These are phyloP conservation scores for Unio delphinus DNA, from an alignment of 2,888 invertebrate species.

Conservation along the genomic window DNA sequence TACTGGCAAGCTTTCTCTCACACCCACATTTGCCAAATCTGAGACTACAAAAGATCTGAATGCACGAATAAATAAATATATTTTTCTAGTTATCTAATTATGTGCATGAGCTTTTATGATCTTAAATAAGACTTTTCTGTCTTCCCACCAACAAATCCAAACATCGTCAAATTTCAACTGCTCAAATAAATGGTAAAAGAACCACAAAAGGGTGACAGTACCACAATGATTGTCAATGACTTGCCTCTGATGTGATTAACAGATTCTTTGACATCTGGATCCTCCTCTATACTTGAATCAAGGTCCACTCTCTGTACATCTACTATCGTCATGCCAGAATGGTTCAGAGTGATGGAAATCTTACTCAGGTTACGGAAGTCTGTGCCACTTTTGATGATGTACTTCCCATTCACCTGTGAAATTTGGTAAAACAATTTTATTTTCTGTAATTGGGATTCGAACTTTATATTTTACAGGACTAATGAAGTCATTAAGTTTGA, in stretches of 20 bases:
- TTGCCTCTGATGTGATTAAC: constrained; percentile 82
- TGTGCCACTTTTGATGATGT: constrained; percentile 90
- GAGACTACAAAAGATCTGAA: too few species aligned
- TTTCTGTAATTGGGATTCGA: not conserved
- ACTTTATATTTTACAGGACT: too few species aligned
- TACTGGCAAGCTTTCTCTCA: too few species aligned
- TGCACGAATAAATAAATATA: too few species aligned
- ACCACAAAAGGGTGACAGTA: not conserved
- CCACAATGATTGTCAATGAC: constrained; percentile 1
- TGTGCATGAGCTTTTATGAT: too few species aligned
- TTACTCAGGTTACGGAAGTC: constrained; percentile 92
- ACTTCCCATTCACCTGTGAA: constrained; percentile 82
- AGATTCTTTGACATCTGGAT: constrained; percentile 80
- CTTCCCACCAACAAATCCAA: not conserved
- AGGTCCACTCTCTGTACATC: constrained; percentile 82
- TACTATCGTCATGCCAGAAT: constrained; percentile 73
- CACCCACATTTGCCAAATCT: too few species aligned
- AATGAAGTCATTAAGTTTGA: too few species aligned
- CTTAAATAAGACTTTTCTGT: not conserved
- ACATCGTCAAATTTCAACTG: not conserved
- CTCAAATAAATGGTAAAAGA: not conserved
- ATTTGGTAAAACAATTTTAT: not conserved
- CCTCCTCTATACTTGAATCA: constrained; percentile 76
- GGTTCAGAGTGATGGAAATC: constrained; percentile 80
- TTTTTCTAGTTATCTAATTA: too few species aligned